Conservation (phyloP, 2,113 vertebrate genomes). For the Diphyllodes magnificus region DNA sequence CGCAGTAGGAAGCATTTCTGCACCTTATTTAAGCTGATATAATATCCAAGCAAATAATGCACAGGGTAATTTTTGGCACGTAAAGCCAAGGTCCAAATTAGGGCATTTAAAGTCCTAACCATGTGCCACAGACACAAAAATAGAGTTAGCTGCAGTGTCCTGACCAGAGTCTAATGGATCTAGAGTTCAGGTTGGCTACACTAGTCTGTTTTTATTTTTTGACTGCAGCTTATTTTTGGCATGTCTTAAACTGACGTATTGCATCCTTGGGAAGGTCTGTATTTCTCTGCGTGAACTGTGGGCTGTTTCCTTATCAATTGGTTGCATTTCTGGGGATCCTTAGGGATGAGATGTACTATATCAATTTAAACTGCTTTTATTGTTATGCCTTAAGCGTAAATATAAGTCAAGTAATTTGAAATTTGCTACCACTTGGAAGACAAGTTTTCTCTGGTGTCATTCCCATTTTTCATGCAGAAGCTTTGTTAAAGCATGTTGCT, state of each 20-base stretch:
- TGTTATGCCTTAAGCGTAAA: neutral
- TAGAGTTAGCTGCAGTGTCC: neutral
- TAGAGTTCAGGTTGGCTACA: neutral
- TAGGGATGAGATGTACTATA: neutral
- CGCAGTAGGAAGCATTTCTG: neutral
- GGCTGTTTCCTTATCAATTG: neutral
- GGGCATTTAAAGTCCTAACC: neutral
- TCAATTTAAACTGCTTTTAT: constrained; percentile 5
- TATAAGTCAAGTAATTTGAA: neutral
- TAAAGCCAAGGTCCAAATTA: neutral
- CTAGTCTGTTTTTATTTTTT: constrained; percentile 6
- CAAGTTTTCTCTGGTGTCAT: neutral
- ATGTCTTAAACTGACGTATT: neutral
- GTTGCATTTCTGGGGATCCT: constrained; percentile 33
- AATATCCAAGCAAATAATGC: neutral
- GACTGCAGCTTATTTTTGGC: neutral
- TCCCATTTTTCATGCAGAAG: neutral
- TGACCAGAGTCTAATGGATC: neutral
- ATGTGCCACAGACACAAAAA: neutral
- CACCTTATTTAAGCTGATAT: neutral
- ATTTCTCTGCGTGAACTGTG: neutral
- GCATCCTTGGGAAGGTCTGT: neutral
- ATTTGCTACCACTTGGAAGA: neutral
- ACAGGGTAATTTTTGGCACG: neutral
- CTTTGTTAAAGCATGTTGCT: neutral